These are phyloP conservation scores for Buphagus erythrorhynchus DNA, from an alignment of 2,797 vertebrate species.

Conservation along the genomic window DNA sequence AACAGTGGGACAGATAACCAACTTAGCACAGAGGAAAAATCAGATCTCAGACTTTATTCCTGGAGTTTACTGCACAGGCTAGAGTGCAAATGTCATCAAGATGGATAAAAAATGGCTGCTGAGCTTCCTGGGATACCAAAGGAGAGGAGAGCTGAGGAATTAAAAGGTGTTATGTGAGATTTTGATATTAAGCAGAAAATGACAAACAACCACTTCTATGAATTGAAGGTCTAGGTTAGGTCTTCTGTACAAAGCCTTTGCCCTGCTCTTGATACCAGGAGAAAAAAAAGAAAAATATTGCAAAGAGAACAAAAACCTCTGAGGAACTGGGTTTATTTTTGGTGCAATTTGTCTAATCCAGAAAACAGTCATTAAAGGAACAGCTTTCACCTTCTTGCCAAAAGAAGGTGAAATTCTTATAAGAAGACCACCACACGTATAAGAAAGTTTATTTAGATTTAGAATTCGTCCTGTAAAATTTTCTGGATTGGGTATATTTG, in stretches of 20 bases:
- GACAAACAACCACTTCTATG: neutral
- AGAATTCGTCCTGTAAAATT: neutral
- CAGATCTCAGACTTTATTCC: neutral
- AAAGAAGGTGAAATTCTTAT: neutral
- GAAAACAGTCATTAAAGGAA: neutral
- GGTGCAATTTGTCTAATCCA: neutral
- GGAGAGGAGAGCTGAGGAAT: neutral
- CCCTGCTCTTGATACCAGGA: neutral
- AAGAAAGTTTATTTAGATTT: neutral
- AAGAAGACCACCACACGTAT: accelerated
- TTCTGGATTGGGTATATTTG: neutral
- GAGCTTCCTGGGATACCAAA: neutral
- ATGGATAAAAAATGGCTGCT: neutral
- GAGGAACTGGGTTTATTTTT: neutral
- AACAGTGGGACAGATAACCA: neutral
- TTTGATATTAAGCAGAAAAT: neutral
- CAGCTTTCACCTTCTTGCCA: neutral
- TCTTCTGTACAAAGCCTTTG: neutral
- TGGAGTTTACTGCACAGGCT: neutral
- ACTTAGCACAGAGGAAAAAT: neutral
- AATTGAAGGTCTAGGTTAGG: neutral
- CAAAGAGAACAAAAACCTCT: neutral
- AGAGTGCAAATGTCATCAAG: neutral
- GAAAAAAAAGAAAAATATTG: neutral
- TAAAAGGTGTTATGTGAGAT: neutral